Evolutionary conservation across 2,113 vertebrate genomes (phyloP), one percentile per base, ranked within the genome.

Genomic region (Misgurnus anguillicaudatus): DNA sequence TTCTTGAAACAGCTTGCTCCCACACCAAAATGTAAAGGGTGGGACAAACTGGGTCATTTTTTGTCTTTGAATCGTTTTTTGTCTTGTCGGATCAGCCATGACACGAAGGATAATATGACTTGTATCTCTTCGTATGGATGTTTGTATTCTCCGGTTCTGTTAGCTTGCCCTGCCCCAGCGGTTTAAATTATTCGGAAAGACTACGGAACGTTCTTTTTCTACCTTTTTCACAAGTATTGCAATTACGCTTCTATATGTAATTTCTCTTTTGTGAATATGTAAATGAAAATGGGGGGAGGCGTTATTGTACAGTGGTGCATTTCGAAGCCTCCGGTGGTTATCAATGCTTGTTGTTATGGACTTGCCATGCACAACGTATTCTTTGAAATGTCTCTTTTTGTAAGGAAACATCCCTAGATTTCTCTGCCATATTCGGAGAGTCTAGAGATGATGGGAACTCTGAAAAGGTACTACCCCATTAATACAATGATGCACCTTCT

Each of bases 111-210:
- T 81, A 85, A 89, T 87, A 83, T 64, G 78, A 85, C 83, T 83
- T 89, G 86, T 83, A 72, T 86, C 80, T 84, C 75, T 62, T 17
- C 24, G 70, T 83, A 58, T 85, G 80, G 87, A 86, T 79, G 36
- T 75, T 87, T 90, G 90, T 86, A 78, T 83, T 82, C 89, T 88
- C 89, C 87, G 84, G 83, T 93, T 92, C 90, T 89, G 91, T 91
- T 91, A 91, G 89, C 87, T 75, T 84, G 77, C 76, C 86, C 83
- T 66, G 88, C 89, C 86, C 81, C 86, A 90, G 88, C 90, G 88
- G 90, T 94, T 93, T 95, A 94, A 95, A 94, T 95, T 94, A 94
- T 94, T 95, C 92, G 94, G 91, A 92, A 92, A 92, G 88, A 93
- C 88, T 86, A 82, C 68, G 5, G 78, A 83, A 83, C 80, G 63